Percentiles rank a stretch among this genome's conserved stretches.
phyloP scores from a whole-genome alignment of 1,140 invertebrate species.

The Microplitis demolitor region DNA sequence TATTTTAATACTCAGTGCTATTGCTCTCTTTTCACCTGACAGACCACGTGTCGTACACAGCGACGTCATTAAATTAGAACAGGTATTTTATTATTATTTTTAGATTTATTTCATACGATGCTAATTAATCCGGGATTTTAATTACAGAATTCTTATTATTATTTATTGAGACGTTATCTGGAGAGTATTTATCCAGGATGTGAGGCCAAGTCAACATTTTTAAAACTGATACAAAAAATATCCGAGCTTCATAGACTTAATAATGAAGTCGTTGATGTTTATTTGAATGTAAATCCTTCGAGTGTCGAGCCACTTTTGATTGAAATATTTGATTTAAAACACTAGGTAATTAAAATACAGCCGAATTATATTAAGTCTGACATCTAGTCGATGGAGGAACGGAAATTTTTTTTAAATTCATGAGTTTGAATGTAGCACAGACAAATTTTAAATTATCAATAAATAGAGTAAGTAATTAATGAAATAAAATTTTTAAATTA shows the following conservation, averaged over 20 bases:
- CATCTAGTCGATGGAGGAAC: no score
- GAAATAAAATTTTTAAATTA: no score
- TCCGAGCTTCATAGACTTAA: conserved; percentile 83
- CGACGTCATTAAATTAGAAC: conserved; percentile 85
- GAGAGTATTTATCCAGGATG: conserved; percentile 82
- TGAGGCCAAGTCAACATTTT: conserved; percentile 82
- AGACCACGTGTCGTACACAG: conserved; percentile 79
- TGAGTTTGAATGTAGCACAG: no score
- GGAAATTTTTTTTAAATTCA: no score
- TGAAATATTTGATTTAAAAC: conserved; percentile 91
- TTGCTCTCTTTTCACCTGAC: conserved; percentile 85
- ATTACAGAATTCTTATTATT: conserved; percentile 86
- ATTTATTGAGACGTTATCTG: conserved; percentile 82
- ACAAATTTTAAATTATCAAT: no score
- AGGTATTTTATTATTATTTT: conserved; percentile 62
- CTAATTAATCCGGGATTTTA: conserved; percentile 27
- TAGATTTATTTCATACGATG: not conserved
- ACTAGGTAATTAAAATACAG: conserved; percentile 35
- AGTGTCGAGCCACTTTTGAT: conserved; percentile 88
- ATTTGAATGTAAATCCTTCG: conserved; percentile 87
- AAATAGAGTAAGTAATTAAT: no score
- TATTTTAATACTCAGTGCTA: conserved; percentile 87
- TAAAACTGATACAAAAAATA: conserved; percentile 87
- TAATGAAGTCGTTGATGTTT: conserved; percentile 85
- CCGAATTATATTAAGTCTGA: no score